These are phyloP conservation scores for Mizuhopecten yessoensis DNA, from an alignment of 1,140 invertebrate genomes.

Conservation along the genomic window DNA sequence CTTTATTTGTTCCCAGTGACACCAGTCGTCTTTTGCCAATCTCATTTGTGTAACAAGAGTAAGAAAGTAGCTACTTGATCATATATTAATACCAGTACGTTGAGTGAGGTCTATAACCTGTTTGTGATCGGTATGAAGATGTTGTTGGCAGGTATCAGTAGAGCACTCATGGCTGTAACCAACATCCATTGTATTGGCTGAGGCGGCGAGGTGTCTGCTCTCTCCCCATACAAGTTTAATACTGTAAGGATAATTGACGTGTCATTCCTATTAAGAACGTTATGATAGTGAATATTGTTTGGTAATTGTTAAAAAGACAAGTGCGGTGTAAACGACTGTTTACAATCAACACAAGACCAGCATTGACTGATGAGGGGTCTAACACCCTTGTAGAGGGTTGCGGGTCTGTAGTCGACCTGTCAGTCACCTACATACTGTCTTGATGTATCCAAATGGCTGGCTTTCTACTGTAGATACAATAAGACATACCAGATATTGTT, in stretches of 20 bases:
- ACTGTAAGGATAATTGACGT: background rate
- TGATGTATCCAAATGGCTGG: too few relatives aligned
- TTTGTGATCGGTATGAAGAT: background rate
- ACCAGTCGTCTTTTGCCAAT: background rate
- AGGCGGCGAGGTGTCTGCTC: background rate
- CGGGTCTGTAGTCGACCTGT: too few relatives aligned
- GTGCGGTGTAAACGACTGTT: background rate
- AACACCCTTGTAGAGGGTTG: too few relatives aligned
- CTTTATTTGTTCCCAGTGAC: too few relatives aligned
- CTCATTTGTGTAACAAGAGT: background rate
- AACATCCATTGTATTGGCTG: background rate
- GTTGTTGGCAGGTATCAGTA: background rate
- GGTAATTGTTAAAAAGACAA: background rate
- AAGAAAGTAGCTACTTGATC: background rate
- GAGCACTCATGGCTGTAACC: background rate
- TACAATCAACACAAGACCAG: background rate
- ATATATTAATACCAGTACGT: background rate
- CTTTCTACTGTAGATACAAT: too few relatives aligned
- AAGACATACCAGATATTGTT: too few relatives aligned
- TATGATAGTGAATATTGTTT: background rate
- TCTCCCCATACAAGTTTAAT: background rate
- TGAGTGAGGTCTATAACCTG: background rate
- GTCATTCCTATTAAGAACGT: background rate
- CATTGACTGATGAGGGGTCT: background rate
- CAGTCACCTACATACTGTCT: too few relatives aligned